These are phyloP conservation scores for Orthonyx spaldingii DNA, from an alignment of 2,113 vertebrate species.

Conservation along the genomic window DNA sequence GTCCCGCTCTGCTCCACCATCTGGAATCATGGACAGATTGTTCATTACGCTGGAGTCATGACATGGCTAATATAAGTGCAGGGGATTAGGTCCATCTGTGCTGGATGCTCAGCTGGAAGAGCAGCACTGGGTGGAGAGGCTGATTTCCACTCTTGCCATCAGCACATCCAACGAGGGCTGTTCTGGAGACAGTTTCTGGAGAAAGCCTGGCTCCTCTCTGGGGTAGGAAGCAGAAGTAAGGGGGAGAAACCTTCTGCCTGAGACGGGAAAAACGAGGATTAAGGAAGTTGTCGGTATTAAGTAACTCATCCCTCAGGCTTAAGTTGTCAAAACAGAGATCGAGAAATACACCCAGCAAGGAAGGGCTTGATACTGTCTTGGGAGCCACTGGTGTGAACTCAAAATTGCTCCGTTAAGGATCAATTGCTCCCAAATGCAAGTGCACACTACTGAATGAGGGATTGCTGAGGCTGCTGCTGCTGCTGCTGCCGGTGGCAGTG, in stretches of 20 bases:
- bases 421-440: neutral
- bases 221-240: neutral
- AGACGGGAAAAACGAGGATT: neutral
- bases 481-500: neutral
- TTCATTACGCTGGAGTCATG: neutral
- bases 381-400: neutral
- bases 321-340: neutral
- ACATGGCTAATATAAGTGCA: neutral
- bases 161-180: rapidly evolving
- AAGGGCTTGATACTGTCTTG: neutral
- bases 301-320: neutral
- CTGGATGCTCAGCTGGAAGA: neutral
- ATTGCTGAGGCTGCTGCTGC: neutral
- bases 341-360: neutral
- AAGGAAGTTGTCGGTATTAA: neutral
- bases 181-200: neutral
- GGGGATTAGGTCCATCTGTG: neutral
- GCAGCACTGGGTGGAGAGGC: neutral
- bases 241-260: neutral
- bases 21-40: neutral
- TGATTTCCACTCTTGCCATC: neutral
- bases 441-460: neutral
- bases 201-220: neutral
- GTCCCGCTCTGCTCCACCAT: neutral
- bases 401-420: neutral